These are phyloP conservation scores for Cataglyphis rosenhaueri DNA, from an alignment of 2,888 invertebrate species.

Conservation along the genomic window DNA sequence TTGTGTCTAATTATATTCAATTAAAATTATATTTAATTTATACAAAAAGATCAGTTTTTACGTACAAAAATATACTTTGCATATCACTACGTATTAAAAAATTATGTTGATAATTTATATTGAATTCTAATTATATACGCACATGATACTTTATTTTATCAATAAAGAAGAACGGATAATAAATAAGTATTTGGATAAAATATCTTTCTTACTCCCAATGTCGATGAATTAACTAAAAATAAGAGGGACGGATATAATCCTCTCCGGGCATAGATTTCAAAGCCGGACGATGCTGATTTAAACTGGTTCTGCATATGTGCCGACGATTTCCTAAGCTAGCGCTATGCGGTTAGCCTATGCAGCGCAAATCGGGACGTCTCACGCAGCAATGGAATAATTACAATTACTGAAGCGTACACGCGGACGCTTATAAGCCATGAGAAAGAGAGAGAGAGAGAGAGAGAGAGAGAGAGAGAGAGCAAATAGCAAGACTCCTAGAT, in stretches of 20 bases:
- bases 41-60: background rate
- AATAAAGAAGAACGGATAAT: background rate
- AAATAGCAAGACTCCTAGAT: constrained; percentile 26
- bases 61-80: background rate
- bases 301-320: constrained; percentile 30
- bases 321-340: constrained; percentile 26
- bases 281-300: constrained; percentile 1
- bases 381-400: constrained; percentile 39
- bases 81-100: background rate
- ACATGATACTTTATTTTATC: background rate
- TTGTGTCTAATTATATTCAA: background rate
- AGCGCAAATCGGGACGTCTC: constrained; percentile 43
- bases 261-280: constrained; percentile 32
- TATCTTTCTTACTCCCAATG: background rate
- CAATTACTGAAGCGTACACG: constrained; percentile 46
- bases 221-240: constrained; percentile 6
- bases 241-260: background rate
- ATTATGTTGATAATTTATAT: background rate
- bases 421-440: constrained; percentile 18
- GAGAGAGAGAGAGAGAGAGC: constrained; percentile 1
- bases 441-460: background rate
- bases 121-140: background rate
- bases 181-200: background rate
- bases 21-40: no score
- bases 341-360: constrained; percentile 9